These are phyloP conservation scores for Myopa testacea DNA, from an alignment of 2,888 invertebrate species.

Conservation along the genomic window DNA sequence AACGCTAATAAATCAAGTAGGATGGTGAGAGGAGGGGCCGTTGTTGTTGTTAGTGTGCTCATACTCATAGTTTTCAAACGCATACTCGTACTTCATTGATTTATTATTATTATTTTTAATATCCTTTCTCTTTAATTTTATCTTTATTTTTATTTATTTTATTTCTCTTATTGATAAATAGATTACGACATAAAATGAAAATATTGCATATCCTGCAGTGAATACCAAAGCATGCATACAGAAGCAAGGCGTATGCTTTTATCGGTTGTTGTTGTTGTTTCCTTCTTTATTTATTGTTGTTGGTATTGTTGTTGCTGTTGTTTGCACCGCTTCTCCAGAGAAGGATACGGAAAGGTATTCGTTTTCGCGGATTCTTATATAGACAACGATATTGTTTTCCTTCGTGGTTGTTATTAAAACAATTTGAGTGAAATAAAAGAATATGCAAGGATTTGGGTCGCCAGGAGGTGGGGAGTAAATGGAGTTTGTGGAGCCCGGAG, in stretches of 20 bases:
- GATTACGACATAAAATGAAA: slow-evolving; percentile 3
- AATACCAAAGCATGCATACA: not conserved
- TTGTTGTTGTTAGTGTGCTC: no score
- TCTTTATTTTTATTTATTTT: not conserved
- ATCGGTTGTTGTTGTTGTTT: not conserved
- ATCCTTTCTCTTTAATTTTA: slow-evolving; percentile 1
- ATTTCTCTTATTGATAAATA: not conserved
- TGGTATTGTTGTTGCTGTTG: not conserved
- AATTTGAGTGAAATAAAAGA: not conserved
- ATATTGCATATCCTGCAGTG: slow-evolving; percentile 19
- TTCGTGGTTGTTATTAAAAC: slow-evolving; percentile 7
- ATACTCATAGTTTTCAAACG: no score
- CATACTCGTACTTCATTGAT: no score
- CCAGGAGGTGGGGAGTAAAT: no score
- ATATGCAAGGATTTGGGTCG: no score
- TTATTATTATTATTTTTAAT: not conserved
- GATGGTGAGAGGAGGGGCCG: no score
- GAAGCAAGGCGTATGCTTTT: not conserved
- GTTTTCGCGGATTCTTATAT: not conserved
- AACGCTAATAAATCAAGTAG: no score
- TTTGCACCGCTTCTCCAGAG: not conserved
- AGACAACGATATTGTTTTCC: not conserved
- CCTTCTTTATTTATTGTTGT: not conserved
- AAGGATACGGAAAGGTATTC: not conserved
- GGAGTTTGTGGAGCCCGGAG: no score